These are phyloP conservation scores for Steinernema hermaphroditum DNA, from an alignment of 2,888 invertebrate species.

Conservation along the genomic window DNA sequence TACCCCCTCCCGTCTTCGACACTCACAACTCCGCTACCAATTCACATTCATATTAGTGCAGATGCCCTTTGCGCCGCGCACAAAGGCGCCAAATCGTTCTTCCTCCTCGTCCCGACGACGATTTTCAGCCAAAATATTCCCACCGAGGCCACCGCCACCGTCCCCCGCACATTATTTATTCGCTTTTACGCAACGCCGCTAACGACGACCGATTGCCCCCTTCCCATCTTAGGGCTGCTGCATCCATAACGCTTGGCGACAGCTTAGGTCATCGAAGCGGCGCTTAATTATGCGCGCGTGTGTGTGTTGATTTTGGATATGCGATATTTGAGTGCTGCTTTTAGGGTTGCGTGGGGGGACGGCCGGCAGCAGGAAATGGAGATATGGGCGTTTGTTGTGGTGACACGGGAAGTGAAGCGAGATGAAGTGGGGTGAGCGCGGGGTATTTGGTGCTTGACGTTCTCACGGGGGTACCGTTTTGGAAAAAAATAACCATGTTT, in stretches of 20 bases:
- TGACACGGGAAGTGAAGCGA: too few species aligned
- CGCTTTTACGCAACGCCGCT: constrained; percentile 10
- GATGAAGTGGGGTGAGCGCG: too few species aligned
- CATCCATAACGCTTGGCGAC: neutral
- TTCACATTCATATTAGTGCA: neutral
- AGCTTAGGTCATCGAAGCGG: neutral
- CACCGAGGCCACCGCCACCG: too few species aligned
- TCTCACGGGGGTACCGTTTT: too few species aligned
- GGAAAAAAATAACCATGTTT: too few species aligned
- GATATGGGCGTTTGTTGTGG: neutral
- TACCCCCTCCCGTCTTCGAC: too few species aligned
- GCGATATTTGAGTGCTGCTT: neutral
- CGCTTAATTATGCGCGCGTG: constrained; percentile 21
- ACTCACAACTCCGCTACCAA: too few species aligned
- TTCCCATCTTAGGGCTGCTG: neutral
- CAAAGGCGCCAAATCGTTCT: too few species aligned
- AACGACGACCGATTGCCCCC: neutral
- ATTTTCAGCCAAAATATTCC: too few species aligned
- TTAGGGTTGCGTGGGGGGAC: neutral
- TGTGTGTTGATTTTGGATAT: constrained; percentile 13
- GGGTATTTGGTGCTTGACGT: too few species aligned
- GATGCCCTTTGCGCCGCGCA: neutral
- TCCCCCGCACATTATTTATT: neutral
- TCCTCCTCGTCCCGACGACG: too few species aligned
- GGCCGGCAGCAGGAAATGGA: neutral